Percentiles rank a stretch among this genome's conserved stretches.
Conservation (phyloP, 2,113 vertebrate genomes). For the Setophaga coronata region DNA sequence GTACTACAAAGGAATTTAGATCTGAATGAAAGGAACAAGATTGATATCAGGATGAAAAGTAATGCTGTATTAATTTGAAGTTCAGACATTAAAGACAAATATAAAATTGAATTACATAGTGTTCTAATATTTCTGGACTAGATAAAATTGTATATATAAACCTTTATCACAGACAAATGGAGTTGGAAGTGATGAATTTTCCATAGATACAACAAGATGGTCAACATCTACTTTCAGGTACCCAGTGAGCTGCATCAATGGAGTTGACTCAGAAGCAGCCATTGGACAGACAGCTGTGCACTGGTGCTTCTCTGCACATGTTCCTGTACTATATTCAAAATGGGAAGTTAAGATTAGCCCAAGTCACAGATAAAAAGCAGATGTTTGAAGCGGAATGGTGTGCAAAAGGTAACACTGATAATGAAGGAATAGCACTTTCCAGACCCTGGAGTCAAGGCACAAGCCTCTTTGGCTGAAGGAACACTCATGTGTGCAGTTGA, state of each 20-base stretch:
- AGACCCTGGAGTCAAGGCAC: rapidly evolving
- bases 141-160: slow-evolving; percentile 29
- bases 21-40: slow-evolving; percentile 24
- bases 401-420: not conserved
- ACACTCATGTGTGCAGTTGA: rapidly evolving
- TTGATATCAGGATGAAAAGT: slow-evolving; percentile 4
- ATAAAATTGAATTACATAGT: slow-evolving; percentile 32
- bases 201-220: not conserved
- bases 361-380: not conserved
- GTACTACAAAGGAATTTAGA: slow-evolving; percentile 27
- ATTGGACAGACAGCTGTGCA: not conserved
- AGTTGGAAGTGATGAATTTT: not conserved
- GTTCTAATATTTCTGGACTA: slow-evolving; percentile 39
- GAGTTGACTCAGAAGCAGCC: not conserved
- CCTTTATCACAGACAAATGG: not conserved
- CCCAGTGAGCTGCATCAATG: not conserved
- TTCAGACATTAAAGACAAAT: slow-evolving; percentile 55
- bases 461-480: not conserved
- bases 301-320: not conserved
- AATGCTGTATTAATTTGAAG: not conserved
- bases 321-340: not conserved
- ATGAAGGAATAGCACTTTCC: not conserved
- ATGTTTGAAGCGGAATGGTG: not conserved
- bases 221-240: not conserved
- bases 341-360: not conserved